phyloP scores from a whole-genome alignment of 2,113 vertebrate genomes.

The Trematomus loennbergii region DNA sequence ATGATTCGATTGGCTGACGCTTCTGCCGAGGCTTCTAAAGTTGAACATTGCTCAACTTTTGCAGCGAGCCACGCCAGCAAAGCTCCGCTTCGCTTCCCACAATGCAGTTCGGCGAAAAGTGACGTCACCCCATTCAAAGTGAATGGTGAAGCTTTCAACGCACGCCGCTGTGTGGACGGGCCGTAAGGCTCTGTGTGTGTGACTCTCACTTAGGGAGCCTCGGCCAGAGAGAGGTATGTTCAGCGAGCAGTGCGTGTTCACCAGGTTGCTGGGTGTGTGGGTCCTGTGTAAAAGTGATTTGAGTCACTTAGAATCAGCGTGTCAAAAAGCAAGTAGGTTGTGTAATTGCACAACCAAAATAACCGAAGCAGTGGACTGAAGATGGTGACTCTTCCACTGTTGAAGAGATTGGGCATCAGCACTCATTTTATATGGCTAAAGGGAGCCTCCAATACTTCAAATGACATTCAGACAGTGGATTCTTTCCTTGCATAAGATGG shows the following conservation, averaged over 20 bases:
- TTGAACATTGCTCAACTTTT: no score
- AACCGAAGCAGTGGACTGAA: conserved; percentile 43
- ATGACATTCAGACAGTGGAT: conserved; percentile 19
- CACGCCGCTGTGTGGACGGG: no score
- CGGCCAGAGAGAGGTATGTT: conserved; percentile 3
- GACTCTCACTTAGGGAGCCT: conserved; percentile 19
- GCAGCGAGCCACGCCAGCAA: no score
- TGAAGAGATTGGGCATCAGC: conserved; percentile 9
- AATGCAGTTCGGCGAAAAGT: no score
- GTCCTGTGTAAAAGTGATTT: conserved; percentile 44
- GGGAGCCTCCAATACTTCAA: conserved; percentile 5
- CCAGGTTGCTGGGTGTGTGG: conserved; percentile 38
- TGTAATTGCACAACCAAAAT: conserved; percentile 55
- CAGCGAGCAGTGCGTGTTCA: conserved; percentile 1
- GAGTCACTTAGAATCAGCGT: conserved; percentile 53
- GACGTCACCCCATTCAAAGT: no score
- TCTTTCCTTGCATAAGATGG: conserved; percentile 5
- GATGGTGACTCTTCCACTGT: conserved; percentile 42
- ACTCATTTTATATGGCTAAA: conserved; percentile 4
- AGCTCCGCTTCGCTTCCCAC: no score
- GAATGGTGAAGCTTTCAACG: no score
- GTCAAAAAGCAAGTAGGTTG: conserved; percentile 54
- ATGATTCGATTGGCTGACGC: no score
- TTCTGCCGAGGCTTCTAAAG: no score
- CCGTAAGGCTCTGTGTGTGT: conserved; percentile 18